Evolutionary conservation across 1,140 invertebrate species (phyloP), one percentile per base, ranked within the genome.

Genomic region (Drosophila auraria): DNA sequence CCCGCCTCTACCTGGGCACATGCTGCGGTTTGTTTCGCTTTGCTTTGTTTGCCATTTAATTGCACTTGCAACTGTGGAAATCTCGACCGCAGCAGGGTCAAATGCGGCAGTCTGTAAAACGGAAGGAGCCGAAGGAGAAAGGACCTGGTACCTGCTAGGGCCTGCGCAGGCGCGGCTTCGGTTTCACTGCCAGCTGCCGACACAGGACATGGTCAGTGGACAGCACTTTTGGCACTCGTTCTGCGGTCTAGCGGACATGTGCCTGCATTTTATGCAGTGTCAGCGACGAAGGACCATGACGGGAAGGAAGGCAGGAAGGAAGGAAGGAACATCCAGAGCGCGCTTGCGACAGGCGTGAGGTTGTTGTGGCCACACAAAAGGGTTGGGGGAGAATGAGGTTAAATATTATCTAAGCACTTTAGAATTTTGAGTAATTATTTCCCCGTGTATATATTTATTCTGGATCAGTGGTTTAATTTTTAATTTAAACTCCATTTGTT

Each of bases 221-320:
- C 79, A 81, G 62, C 75, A 89, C 82, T 84, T 86, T 72, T 79
- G 71, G 86, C 86, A 82, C 82, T 73, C 75, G 81, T 54, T 72
- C 60, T 87, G 84, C 66, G 84, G 86, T 87, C 83, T 75, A 53
- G 62, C 45, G 49, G 25, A 69, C 80, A 83, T 79, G 75, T 78
- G 80, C 68, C 45, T 11, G 44, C 12, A 63, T 51, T 78, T 79
- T 78, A 17, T 65, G 76, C 68, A 45, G 75, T 47, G 76, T 79
- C 60, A 79, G 20, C 14, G 45, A 7, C 59, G 47, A 27, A 23
- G 12, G 53, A 17, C 44, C 9, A 44, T 36, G n/a, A 40, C 23
- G 33, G 33, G 11, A 38, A 38, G 23, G 54, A 40, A 25, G 36
- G 8, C 23, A 9, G 33, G 11, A 38, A 38, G 23, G 54, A 40